These are phyloP conservation scores for Clusia tigrina DNA, from an alignment of 2,888 invertebrate genomes.

Conservation along the genomic window DNA sequence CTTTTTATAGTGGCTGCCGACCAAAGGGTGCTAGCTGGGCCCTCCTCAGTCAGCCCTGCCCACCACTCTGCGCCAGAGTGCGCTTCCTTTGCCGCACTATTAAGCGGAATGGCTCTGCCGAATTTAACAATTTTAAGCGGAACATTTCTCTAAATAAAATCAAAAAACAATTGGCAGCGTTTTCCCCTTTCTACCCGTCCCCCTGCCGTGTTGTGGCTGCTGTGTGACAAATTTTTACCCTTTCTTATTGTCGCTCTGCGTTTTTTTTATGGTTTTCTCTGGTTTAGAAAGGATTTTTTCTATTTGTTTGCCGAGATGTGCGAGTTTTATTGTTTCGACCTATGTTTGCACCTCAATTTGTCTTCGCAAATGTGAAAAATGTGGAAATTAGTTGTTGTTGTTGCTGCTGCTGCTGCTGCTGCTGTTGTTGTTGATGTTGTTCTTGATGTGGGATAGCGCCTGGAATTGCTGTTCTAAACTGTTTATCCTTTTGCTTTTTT, in stretches of 20 bases:
- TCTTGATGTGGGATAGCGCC: constrained; percentile 21
- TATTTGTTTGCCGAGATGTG: constrained; percentile 51
- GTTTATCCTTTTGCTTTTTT: constrained; percentile 3
- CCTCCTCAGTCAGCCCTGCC: too few relatives aligned
- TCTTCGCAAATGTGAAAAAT: constrained; percentile 63
- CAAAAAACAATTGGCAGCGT: constrained; percentile 56
- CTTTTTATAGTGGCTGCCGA: constrained; percentile 49
- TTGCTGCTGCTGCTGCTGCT: constrained; percentile 20
- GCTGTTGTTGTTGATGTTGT: constrained; percentile 24
- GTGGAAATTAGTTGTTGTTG: constrained; percentile 61
- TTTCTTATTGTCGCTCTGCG: constrained; percentile 18
- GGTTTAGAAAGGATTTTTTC: constrained; percentile 41
- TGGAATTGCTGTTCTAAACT: not conserved
- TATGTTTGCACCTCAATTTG: constrained; percentile 63
- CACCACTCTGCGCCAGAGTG: too few relatives aligned
- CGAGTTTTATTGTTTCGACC: constrained; percentile 61
- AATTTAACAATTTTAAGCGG: constrained; percentile 8
- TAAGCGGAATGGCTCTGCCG: constrained; percentile 36
- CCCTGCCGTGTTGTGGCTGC: constrained; percentile 35
- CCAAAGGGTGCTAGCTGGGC: constrained; percentile 17
- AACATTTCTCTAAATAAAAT: constrained; percentile 38
- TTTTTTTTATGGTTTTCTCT: constrained; percentile 16
- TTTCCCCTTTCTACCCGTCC: constrained; percentile 39
- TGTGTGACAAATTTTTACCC: constrained; percentile 34
- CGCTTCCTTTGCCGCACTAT: too few relatives aligned